These are phyloP conservation scores for Lagocephalus sceleratus DNA, from an alignment of 2,797 vertebrate species.

Conservation along the genomic window DNA sequence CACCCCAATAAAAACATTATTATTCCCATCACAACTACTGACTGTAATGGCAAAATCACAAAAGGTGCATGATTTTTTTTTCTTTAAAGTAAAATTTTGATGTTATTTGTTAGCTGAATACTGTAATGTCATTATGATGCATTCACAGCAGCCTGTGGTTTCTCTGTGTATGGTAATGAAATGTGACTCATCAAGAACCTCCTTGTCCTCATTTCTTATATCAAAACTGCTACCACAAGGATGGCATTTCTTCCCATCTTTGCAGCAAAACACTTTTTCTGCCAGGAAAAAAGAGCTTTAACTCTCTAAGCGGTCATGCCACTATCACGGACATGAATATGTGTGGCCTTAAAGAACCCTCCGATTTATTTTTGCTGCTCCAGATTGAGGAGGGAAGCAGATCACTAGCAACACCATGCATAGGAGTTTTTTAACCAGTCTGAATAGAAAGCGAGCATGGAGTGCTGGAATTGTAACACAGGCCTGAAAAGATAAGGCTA, in stretches of 20 bases:
- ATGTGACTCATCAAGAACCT: slow-evolving; percentile 20
- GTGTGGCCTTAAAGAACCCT: slow-evolving; percentile 41
- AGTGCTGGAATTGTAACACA: slow-evolving; percentile 52
- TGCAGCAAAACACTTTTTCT: slow-evolving; percentile 10
- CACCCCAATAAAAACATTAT: too few relatives aligned
- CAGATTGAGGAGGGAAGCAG: slow-evolving; percentile 26
- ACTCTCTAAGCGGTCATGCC: slow-evolving; percentile 18
- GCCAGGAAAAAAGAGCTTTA: slow-evolving; percentile 2
- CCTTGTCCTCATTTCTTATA: background rate
- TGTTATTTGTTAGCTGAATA: slow-evolving; percentile 6
- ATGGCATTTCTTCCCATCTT: background rate
- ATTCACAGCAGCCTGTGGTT: slow-evolving; percentile 3
- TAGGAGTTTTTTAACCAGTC: slow-evolving; percentile 51
- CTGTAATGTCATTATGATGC: slow-evolving; percentile 7
- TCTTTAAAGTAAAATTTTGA: slow-evolving; percentile 3
- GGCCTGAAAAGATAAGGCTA: slow-evolving; percentile 63
- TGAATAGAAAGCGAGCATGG: slow-evolving; percentile 22
- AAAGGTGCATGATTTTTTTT: slow-evolving; percentile 34
- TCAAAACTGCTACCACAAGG: background rate
- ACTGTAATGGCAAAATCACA: slow-evolving; percentile 49
- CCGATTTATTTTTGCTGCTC: slow-evolving; percentile 34
- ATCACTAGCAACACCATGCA: slow-evolving; percentile 46
- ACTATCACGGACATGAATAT: slow-evolving; percentile 36
- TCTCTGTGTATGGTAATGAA: slow-evolving; percentile 5
- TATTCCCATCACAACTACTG: slow-evolving; percentile 24